Base-by-base conservation (phyloP, 1,140 invertebrate species). In the Drosophila ercepeae region DNA sequence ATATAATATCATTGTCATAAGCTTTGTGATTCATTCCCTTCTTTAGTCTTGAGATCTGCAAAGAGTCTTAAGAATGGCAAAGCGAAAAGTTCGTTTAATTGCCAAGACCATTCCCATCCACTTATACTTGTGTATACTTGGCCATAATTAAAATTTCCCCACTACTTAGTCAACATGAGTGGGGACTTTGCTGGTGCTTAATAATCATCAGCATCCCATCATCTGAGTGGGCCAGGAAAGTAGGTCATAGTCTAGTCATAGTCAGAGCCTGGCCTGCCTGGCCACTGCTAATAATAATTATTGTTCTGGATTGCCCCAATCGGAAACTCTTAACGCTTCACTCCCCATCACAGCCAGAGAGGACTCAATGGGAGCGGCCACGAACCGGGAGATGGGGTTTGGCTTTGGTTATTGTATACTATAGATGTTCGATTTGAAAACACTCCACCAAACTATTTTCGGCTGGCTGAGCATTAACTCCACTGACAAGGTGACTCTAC, bases 251-350 rank as follows among this genome's bases (percentile, higher is more conserved):
- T 49, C 55, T 54, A 61, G 69, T 53, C 55, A 64, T 54, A 61
- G 69, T 53, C 55, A 64, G 73, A 65, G 59, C 61, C 63, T 55
- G 39, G 39, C 16, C 51, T 21, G 21, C 2, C 21, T 27, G 39
- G 42, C 53, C 42, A 29, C 49, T 23, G 61, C 42, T 79, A 75
- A 75, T 75, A 75, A 75, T 75, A 71, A 54, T 64, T 67, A 67
- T 63, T 34, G 73, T 65, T 53, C 59, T 54, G 46, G 68, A 58
- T 63, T 67, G 23, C 29, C 48, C 34, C 52, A 65, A 64, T 64
- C 60, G 70, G 49, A 74, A 74, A 73, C 74, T 60, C 55, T 77
- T 86, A 41, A 82, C 82, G 82, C 69, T 88, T 78, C 82, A 86
- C 23, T 86, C 69, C 55, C 25, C 49, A 44, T 25, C 9, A 27